Conservation (phyloP, 1,140 invertebrate species). For the Scaptomyza hsui region DNA sequence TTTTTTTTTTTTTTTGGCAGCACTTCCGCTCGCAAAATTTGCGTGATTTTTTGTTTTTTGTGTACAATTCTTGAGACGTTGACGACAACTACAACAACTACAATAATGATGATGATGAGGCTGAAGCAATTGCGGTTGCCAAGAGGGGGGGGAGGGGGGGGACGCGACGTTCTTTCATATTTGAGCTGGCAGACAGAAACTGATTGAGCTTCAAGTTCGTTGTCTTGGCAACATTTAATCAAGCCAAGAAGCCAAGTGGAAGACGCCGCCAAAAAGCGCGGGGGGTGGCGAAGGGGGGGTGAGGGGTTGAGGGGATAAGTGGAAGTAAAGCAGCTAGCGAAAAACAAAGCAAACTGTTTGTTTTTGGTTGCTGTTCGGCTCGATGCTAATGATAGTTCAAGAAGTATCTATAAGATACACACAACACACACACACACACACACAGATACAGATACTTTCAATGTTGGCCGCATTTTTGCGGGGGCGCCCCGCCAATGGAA, state of each 20-base stretch:
- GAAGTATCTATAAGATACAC: constrained; percentile 32
- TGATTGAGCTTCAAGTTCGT: constrained; percentile 62
- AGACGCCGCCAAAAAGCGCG: constrained; percentile 42
- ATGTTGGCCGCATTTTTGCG: constrained; percentile 19
- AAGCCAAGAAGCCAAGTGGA: constrained; percentile 77
- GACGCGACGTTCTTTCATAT: constrained; percentile 33
- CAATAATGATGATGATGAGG: constrained; percentile 12
- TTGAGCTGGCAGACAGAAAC: constrained; percentile 50
- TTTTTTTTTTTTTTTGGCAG: constrained; percentile 24
- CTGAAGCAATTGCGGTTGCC: constrained; percentile 33
- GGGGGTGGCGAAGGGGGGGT: background rate
- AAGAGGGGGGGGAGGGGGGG: background rate
- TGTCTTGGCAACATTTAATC: constrained; percentile 76
- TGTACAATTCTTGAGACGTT: constrained; percentile 66
- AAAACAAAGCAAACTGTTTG: constrained; percentile 63
- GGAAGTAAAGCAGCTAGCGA: constrained; percentile 34
- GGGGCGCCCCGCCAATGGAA: constrained; percentile 22
- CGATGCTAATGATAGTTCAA: constrained; percentile 67
- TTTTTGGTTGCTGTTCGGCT: background rate
- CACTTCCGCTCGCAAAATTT: constrained; percentile 57
- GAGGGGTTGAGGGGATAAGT: background rate
- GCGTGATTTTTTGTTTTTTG: constrained; percentile 38
- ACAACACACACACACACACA: background rate
- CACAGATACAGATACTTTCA: background rate
- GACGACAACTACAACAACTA: constrained; percentile 47